Conservation (phyloP, 2,113 vertebrate species). For the Todiramphus chloris region DNA sequence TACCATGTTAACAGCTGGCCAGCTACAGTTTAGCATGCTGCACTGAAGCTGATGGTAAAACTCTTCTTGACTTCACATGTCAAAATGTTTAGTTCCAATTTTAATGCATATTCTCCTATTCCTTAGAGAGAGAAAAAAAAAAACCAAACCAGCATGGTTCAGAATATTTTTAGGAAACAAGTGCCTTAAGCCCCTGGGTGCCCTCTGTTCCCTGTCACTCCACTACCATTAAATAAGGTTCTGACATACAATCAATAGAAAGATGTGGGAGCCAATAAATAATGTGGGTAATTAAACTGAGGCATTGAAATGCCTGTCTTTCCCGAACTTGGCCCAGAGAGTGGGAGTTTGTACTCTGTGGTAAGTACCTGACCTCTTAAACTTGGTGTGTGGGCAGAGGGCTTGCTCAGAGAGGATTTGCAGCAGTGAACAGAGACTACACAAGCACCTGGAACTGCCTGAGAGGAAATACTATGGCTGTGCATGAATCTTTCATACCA, state of each 20-base stretch:
- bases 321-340: not conserved
- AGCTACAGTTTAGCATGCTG: not conserved
- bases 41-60: not conserved
- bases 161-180: conserved; percentile 25
- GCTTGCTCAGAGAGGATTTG: not conserved
- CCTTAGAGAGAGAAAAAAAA: not conserved
- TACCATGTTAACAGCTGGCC: conserved; percentile 20
- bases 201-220: conserved; percentile 12
- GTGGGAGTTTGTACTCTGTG: not conserved
- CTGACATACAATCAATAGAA: conserved; percentile 37
- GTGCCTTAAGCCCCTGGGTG: not conserved
- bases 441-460: not conserved
- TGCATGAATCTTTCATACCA: not conserved
- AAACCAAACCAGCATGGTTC: not conserved
- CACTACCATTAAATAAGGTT: conserved; percentile 9
- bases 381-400: not conserved
- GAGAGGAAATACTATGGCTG: not conserved
- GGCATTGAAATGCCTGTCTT: not conserved
- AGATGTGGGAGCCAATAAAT: conserved; percentile 47
- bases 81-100: not conserved
- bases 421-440: not conserved
- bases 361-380: not conserved
- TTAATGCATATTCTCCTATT: not conserved
- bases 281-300: not conserved
- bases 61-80: not conserved